Evolutionary conservation across 2,888 invertebrate species (phyloP), one percentile per base, ranked within the genome.

Genomic region (Drosophila affinis): DNA sequence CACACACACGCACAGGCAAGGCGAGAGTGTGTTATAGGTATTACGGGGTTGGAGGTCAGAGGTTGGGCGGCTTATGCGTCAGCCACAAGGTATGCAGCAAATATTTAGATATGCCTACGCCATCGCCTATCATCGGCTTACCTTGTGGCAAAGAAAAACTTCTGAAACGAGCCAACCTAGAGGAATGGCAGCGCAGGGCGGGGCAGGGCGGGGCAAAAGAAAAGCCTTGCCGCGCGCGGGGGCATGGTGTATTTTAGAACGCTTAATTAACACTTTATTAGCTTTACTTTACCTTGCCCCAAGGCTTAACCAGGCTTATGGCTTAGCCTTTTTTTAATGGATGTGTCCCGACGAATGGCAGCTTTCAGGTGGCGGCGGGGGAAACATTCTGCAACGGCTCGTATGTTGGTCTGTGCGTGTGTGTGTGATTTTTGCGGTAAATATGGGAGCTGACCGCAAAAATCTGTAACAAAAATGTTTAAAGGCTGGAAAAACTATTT

Each of bases 201-300:
- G 21, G 21, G 21, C 3, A 21, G 21, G 29, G 3, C 5, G 18
- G 29, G 55, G 24, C 21, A 3, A 46, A n/a, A 27, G 21, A 17
- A 17, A 29, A n/a, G 34, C 34, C 34, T 34, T 14, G 1, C 12
- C 4, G 34, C 12, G 14, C 10, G 34, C 10, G 6, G n/a, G 21
- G 18, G 48, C 27, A 49, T 18, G 81, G 72, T 70, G 76, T 71
- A 81, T 80, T 80, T 86, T 72, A 75, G 72, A 76, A 69, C 73
- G 81, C 81, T 79, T 81, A 81, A 84, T 84, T 84, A 87, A 87
- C 79, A 87, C 85, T 84, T 81, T 76, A 84, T 87, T 87, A 87
- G 85, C 79, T 81, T 73, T 68, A 58, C 79, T 81, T 73, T 68
- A 58, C 77, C 70, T 53, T 56, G 67, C 69, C 69, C 68, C 68